Conservation (phyloP, 2,888 invertebrate species). For the Brachypalpus laphriformis region DNA sequence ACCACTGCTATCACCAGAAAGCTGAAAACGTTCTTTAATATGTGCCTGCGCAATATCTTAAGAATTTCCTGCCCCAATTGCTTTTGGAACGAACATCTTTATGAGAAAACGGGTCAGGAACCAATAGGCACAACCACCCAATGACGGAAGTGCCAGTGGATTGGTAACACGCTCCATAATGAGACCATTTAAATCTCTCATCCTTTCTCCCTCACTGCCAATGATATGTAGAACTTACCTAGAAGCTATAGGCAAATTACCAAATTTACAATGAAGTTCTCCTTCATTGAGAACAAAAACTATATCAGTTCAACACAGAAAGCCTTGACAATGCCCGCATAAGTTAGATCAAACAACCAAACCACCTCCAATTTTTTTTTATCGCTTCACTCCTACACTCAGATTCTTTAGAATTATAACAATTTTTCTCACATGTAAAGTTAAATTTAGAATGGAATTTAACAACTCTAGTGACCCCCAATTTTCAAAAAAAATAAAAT, state of each 20-base stretch:
- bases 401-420: not conserved
- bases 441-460: not conserved
- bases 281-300: not conserved
- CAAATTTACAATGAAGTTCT: not conserved
- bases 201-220: too few species aligned
- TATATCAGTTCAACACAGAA: not conserved
- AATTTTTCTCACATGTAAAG: not conserved
- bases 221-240: too few species aligned
- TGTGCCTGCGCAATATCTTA: too few species aligned
- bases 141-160: too few species aligned
- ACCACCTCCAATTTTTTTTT: not conserved
- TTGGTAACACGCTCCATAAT: too few species aligned
- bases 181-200: too few species aligned
- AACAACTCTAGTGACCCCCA: not conserved
- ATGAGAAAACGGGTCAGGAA: too few species aligned
- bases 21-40: too few species aligned
- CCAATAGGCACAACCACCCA: too few species aligned
- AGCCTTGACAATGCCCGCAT: constrained; percentile 12
- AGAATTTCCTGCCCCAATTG: too few species aligned
- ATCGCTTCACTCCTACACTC: not conserved
- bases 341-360: not conserved
- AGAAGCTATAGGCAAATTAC: not conserved
- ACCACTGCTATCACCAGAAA: too few species aligned
- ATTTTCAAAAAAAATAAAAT: not conserved
- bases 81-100: too few species aligned